A percentile compares a stretch with the other conserved stretches of the same genome.
phyloP scores from a whole-genome alignment of 2,888 invertebrate genomes.

The Tenthredo livida region DNA sequence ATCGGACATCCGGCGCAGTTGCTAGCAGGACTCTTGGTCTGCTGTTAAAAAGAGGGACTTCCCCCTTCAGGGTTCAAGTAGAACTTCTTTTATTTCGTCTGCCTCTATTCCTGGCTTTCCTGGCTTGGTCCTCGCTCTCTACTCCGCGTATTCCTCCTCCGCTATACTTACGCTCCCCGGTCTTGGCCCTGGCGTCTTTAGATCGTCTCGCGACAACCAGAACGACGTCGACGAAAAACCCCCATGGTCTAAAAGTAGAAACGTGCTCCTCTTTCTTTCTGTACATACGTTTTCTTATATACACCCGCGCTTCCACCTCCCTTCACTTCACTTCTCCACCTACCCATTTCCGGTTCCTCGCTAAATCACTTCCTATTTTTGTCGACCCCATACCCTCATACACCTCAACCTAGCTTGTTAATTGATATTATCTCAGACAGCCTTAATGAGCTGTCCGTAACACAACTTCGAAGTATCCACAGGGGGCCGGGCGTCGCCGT shows the following conservation, averaged over 20 bases:
- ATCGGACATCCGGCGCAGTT: constrained; percentile 47
- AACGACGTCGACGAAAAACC: background rate
- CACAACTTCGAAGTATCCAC: constrained; percentile 48
- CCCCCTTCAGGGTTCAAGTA: background rate
- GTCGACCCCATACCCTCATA: constrained; percentile 1
- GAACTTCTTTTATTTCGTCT: constrained; percentile 47
- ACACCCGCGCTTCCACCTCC: background rate
- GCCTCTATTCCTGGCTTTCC: constrained; percentile 43
- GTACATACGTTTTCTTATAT: background rate
- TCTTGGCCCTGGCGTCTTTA: background rate
- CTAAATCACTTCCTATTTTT: constrained; percentile 51
- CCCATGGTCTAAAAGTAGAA: constrained; percentile 44
- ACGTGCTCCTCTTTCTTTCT: background rate
- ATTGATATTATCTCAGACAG: constrained; percentile 50
- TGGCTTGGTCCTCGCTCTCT: background rate
- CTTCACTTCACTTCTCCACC: background rate
- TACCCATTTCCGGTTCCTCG: constrained; percentile 47
- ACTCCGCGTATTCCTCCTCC: background rate
- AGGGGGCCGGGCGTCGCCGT: constrained; percentile 50
- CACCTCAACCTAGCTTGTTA: constrained; percentile 20
- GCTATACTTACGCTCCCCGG: background rate
- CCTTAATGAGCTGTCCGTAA: constrained; percentile 46
- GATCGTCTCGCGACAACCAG: constrained; percentile 1
- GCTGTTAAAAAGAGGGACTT: constrained; percentile 18
- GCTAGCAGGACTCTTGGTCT: constrained; percentile 33